Percentiles rank a stretch among this genome's conserved stretches.
Evolutionary conservation across 1,140 invertebrate species (phyloP).

Genomic region (Ladona fulva): DNA sequence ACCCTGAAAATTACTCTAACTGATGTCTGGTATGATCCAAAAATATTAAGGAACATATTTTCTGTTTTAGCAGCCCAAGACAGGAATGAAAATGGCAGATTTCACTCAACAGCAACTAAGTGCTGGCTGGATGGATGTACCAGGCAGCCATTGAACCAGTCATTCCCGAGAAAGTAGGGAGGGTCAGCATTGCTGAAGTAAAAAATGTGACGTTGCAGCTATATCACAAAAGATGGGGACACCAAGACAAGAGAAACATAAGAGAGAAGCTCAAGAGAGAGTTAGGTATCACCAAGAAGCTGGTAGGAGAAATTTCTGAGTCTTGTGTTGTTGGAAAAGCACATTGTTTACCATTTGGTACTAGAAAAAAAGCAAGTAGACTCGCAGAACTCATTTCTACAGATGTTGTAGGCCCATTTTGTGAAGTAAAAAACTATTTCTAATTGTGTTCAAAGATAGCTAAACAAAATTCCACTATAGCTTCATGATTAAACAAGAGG

Average conservation of each 20-base stretch:
- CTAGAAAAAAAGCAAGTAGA: slow-evolving; percentile 24
- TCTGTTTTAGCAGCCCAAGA: slow-evolving; percentile 30
- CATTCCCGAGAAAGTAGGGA: slow-evolving; percentile 18
- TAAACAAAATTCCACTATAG: slow-evolving; percentile 30
- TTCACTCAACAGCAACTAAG: slow-evolving; percentile 23
- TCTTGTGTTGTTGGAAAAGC: slow-evolving; percentile 29
- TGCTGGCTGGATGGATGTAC: slow-evolving; percentile 24
- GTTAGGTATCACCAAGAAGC: slow-evolving; percentile 23
- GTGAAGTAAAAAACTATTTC: slow-evolving; percentile 28
- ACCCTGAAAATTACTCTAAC: slow-evolving; percentile 22
- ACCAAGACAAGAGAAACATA: slow-evolving; percentile 29
- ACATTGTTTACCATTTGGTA: slow-evolving; percentile 30
- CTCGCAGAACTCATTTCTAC: slow-evolving; percentile 28
- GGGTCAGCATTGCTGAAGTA: slow-evolving; percentile 17
- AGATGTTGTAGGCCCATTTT: too few species aligned
- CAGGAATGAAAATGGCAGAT: slow-evolving; percentile 24
- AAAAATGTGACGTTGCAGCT: slow-evolving; percentile 25
- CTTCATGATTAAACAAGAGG: slow-evolving; percentile 29
- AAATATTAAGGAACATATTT: slow-evolving; percentile 30
- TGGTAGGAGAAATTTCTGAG: slow-evolving; percentile 28
- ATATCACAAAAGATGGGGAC: slow-evolving; percentile 29
- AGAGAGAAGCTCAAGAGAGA: slow-evolving; percentile 25
- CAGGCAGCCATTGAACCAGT: slow-evolving; percentile 25
- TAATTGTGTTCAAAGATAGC: slow-evolving; percentile 30
- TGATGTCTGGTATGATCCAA: slow-evolving; percentile 30